Percentiles rank a stretch among this genome's conserved stretches.
Conservation (phyloP, 2,113 vertebrate genomes). For the Canis aureus region DNA sequence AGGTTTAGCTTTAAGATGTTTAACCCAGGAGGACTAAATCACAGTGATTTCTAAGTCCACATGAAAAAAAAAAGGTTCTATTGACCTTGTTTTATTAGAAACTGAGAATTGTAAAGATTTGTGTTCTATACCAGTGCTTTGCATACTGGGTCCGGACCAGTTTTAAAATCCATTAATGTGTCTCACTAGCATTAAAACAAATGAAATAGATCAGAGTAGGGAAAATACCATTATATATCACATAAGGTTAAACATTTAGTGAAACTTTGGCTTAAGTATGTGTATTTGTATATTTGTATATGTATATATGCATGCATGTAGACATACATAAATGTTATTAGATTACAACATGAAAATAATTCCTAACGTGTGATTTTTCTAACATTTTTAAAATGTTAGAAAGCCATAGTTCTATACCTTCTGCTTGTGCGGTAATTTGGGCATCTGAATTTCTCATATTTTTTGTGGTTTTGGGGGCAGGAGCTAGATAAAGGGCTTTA, state of each 20-base stretch:
- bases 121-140: background rate
- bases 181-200: conserved; percentile 38
- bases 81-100: background rate
- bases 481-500: background rate
- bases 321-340: background rate
- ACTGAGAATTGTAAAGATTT: background rate
- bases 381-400: conserved; percentile 14
- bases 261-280: background rate
- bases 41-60: conserved; percentile 16
- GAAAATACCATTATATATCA: background rate
- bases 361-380: background rate
- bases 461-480: background rate
- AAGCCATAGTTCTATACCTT: background rate
- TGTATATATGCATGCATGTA: background rate
- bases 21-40: background rate
- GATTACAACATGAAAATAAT: background rate
- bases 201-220: background rate
- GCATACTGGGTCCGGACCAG: background rate
- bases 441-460: conserved; percentile 9
- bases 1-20: conserved; percentile 26
- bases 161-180: conserved; percentile 5
- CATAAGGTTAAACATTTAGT: background rate
- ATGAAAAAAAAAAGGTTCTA: background rate
- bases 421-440: conserved; percentile 19
- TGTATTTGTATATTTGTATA: background rate